Conservation (phyloP, 2,888 invertebrate species). For the Elysia crispata region DNA sequence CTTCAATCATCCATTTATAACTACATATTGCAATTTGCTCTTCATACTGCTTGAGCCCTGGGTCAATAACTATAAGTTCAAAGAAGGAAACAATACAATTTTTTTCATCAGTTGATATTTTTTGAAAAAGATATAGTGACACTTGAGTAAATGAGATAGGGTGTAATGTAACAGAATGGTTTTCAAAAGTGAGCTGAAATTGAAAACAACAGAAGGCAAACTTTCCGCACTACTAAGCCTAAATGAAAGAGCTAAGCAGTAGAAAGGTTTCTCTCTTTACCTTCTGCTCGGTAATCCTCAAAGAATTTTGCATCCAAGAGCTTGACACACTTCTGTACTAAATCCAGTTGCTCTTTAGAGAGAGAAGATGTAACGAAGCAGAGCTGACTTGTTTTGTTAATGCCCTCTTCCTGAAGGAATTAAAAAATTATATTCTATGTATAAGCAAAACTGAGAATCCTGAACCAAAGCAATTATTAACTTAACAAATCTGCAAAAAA, state of each 20-base stretch:
- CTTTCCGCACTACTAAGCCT: not conserved
- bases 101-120: too few species aligned
- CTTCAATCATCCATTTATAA: too few species aligned
- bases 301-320: conserved; percentile 65
- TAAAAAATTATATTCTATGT: conserved; percentile 6
- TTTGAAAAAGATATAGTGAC: too few species aligned
- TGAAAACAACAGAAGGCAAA: not conserved
- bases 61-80: too few species aligned
- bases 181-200: too few species aligned
- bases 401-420: conserved; percentile 50
- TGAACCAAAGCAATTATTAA: not conserved
- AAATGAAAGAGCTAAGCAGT: not conserved
- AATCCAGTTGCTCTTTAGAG: conserved; percentile 64
- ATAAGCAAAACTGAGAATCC: not conserved
- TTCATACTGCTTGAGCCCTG: too few species aligned
- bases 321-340: conserved; percentile 65
- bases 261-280: conserved; percentile 51
- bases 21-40: too few species aligned
- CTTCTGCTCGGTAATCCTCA: conserved; percentile 67
- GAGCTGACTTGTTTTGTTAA: conserved; percentile 60
- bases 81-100: too few species aligned
- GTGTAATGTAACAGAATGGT: too few species aligned
- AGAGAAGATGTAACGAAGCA: conserved; percentile 69
- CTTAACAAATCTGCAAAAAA: too few species aligned
- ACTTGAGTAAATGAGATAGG: too few species aligned